Evolutionary conservation across 2,113 vertebrate species (phyloP), one percentile per base, ranked within the genome.

Genomic region (Rhinoderma darwinii): DNA sequence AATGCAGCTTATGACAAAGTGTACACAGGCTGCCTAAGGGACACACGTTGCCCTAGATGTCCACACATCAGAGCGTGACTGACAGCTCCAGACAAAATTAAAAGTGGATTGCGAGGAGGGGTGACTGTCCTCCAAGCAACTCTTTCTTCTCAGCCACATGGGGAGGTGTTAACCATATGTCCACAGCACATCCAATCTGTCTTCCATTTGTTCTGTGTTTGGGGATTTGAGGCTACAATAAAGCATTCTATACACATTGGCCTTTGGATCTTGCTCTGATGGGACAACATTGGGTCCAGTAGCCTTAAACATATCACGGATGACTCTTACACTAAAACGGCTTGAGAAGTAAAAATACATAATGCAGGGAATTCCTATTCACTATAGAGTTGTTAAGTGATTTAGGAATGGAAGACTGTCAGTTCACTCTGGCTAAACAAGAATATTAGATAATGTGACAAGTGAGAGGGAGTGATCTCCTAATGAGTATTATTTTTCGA

Each of bases 91-190:
- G 50, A 82, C 78, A 87, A 74, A 87, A 82, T 75, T 75, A 70
- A 70, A 72, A 51, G 41, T 27, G 79, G 86, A 68, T 56, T 43
- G 85, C 32, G 43, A 56, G 54, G 78, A 82, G 70, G 86, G 54
- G 84, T 50, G 86, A 87, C 51, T 87, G 86, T 87, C 86, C 86
- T 87, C 86, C 72, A 87, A 87, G 78, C 86, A 87, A 75, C 66
- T 80, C 77, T 87, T 74, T 87, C 85, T 81, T 87, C 78, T 86
- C 79, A 27, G 79, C 86, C 79, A 75, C 78, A 5, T 87, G 86
- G 78, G 86, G 82, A 87, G 51, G 86, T 82, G 86, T 87, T 82
- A 82, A 87, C 86, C 79, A 87, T 87, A 87, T 82, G 86, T 82
- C 78, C 66, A 72, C 37, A 82, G 51, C 79, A 75, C 37, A 73